These are phyloP conservation scores for Microcebus jonahi DNA, from an alignment of 2,113 vertebrate species.

Conservation along the genomic window DNA sequence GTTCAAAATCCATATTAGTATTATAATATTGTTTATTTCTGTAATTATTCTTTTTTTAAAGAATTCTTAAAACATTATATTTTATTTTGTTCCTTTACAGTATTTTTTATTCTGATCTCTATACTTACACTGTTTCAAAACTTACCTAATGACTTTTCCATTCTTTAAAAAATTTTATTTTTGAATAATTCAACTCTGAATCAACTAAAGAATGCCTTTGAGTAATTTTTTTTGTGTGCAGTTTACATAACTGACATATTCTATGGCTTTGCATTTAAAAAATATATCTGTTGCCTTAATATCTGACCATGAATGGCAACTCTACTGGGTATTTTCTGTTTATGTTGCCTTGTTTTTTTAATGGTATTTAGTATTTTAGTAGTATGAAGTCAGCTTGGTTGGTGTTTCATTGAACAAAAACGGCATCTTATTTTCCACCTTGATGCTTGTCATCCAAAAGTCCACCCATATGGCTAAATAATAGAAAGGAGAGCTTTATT, in stretches of 20 bases:
- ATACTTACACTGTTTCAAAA: background rate
- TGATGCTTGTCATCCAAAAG: background rate
- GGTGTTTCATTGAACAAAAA: background rate
- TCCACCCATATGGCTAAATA: too few species aligned
- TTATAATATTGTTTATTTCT: background rate
- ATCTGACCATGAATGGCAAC: background rate
- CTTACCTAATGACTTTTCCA: background rate
- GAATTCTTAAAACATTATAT: background rate
- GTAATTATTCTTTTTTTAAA: background rate
- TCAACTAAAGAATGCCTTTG: background rate
- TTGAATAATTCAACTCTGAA: constrained; percentile 3
- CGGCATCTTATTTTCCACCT: background rate
- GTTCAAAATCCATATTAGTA: background rate
- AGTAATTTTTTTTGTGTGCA: background rate
- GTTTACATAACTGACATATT: background rate
- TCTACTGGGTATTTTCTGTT: background rate
- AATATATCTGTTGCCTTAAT: background rate
- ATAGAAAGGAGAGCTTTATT: too few species aligned
- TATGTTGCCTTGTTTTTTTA: background rate
- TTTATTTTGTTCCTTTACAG: background rate
- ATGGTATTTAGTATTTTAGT: background rate
- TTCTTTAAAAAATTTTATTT: background rate
- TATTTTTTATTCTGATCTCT: background rate
- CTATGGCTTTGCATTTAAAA: background rate
- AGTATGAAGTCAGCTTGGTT: background rate